Conservation (phyloP, 1,140 invertebrate genomes). For the Tetragnatha versicolor region DNA sequence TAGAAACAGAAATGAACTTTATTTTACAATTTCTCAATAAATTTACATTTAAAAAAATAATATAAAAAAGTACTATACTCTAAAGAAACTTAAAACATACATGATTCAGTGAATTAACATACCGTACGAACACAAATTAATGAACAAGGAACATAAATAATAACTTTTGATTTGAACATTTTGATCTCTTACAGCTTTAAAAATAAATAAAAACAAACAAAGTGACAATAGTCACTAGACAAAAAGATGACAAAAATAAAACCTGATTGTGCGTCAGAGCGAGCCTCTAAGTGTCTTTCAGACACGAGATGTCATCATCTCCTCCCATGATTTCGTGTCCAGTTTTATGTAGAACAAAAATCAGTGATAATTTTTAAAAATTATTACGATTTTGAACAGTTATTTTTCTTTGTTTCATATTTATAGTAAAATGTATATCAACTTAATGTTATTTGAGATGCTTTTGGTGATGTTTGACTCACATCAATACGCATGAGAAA, state of each 20-base stretch:
- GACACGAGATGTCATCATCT: too few species aligned
- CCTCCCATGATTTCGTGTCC: too few species aligned
- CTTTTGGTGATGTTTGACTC: too few species aligned
- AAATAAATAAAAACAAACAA: conserved; percentile 33
- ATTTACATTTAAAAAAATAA: conserved; percentile 4
- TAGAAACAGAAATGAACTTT: conserved; percentile 19
- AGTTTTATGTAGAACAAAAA: too few species aligned
- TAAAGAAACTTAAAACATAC: not conserved
- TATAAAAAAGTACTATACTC: not conserved
- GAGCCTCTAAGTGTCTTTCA: conserved; percentile 12
- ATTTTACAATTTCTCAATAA: conserved; percentile 27
- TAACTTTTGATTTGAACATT: conserved; percentile 43
- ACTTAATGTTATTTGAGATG: too few species aligned
- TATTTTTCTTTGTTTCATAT: too few species aligned
- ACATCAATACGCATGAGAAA: too few species aligned
- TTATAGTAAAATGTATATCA: too few species aligned
- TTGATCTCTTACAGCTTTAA: conserved; percentile 7
- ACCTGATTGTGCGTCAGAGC: conserved; percentile 3
- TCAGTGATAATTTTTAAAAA: too few species aligned
- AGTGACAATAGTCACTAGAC: not conserved
- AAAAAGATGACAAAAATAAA: not conserved
- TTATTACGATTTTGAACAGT: too few species aligned
- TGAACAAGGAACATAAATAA: conserved; percentile 15
- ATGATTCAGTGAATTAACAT: not conserved
- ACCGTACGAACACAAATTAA: not conserved